These are phyloP conservation scores for Andricus curvator DNA, from an alignment of 2,888 invertebrate genomes.

Conservation along the genomic window DNA sequence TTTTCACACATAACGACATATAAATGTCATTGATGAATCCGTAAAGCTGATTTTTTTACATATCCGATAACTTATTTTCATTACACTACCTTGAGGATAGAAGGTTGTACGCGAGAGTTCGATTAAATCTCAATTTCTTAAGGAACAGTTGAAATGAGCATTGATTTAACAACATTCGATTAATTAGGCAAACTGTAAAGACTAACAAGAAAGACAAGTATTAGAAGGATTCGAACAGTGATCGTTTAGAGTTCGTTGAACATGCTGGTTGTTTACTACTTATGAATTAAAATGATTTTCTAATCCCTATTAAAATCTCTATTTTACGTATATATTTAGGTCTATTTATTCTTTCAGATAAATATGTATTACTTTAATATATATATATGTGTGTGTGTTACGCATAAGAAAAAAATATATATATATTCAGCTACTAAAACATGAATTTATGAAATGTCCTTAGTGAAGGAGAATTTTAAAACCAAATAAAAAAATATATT, in stretches of 20 bases:
- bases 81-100: neutral
- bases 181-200: neutral
- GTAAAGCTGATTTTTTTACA: neutral
- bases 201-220: neutral
- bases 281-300: too few relatives aligned
- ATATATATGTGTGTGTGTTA: too few relatives aligned
- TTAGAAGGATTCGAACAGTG: neutral
- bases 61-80: constrained; percentile 22
- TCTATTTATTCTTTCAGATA: too few relatives aligned
- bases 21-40: constrained; percentile 10
- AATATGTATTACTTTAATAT: too few relatives aligned
- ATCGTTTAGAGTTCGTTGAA: neutral
- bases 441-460: too few relatives aligned
- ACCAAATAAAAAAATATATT: too few relatives aligned
- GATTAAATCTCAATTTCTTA: constrained; percentile 15
- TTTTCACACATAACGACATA: constrained; percentile 4
- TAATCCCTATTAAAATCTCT: too few relatives aligned
- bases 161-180: neutral
- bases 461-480: too few relatives aligned
- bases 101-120: neutral
- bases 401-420: too few relatives aligned
- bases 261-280: too few relatives aligned
- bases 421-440: too few relatives aligned
- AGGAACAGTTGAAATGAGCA: neutral
- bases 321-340: too few relatives aligned